These are phyloP conservation scores for Scleropages formosus DNA, from an alignment of 2,797 vertebrate species.

Conservation along the genomic window DNA sequence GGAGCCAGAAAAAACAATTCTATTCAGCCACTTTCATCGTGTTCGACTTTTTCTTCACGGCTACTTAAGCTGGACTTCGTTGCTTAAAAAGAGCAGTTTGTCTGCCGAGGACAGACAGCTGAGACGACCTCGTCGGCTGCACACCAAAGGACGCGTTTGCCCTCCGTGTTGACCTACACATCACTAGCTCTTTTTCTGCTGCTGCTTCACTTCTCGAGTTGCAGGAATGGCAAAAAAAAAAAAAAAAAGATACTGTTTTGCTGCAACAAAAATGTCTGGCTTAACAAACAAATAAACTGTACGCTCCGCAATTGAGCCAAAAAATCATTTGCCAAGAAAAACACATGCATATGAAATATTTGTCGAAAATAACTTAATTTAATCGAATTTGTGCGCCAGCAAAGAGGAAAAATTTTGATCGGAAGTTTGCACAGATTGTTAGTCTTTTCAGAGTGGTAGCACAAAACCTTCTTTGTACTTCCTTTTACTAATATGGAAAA, in stretches of 20 bases:
- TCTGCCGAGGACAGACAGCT: conserved; percentile 23
- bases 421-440: not conserved
- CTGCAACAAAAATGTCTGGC: no score
- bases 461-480: not conserved
- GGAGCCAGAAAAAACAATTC: conserved; percentile 58
- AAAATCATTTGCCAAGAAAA: no score
- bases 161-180: conserved; percentile 7
- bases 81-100: conserved; percentile 31
- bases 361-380: not conserved
- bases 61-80: conserved; percentile 31
- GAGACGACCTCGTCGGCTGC: conserved; percentile 4
- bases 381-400: not conserved
- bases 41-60: conserved; percentile 27
- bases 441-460: not conserved
- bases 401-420: not conserved
- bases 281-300: no score
- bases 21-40: conserved; percentile 54
- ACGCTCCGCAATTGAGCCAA: no score
- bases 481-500: not conserved
- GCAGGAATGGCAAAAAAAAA: no score
- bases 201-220: not conserved
- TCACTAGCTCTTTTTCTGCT: not conserved
- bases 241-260: no score
- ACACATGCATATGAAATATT: not conserved
- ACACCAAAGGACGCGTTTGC: conserved; percentile 23